Evolutionary conservation across 2,888 invertebrate species (phyloP).

Genomic region (Volucella zonaria): DNA sequence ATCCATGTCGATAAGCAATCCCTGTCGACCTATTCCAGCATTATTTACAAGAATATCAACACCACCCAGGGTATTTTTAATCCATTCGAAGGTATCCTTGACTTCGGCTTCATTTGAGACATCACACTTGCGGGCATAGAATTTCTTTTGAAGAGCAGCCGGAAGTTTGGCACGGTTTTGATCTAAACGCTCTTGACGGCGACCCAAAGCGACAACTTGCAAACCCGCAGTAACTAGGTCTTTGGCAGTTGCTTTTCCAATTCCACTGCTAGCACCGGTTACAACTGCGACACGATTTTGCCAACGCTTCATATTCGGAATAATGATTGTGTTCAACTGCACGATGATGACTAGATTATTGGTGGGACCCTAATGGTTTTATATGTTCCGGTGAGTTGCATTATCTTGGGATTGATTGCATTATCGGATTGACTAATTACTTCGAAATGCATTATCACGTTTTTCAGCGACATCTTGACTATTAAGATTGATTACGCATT

Average conservation of each 20-base stretch:
- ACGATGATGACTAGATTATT: too few species aligned
- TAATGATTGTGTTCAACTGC: too few species aligned
- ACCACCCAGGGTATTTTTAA: too few species aligned
- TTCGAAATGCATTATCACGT: neutral
- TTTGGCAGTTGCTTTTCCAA: constrained; percentile 84
- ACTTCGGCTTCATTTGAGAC: constrained; percentile 77
- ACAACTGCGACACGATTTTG: constrained; percentile 85
- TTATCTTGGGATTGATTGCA: too few species aligned
- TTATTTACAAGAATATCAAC: too few species aligned
- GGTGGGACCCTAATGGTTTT: too few species aligned
- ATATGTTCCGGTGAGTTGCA: too few species aligned
- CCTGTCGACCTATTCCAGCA: too few species aligned
- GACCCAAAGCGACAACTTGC: constrained; percentile 83
- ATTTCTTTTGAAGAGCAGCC: constrained; percentile 71
- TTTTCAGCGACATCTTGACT: neutral
- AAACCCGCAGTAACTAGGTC: constrained; percentile 83
- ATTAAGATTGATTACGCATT: too few species aligned
- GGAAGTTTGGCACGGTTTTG: constrained; percentile 43
- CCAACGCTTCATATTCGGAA: constrained; percentile 79
- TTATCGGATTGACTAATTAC: too few species aligned
- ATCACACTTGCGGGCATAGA: constrained; percentile 82
- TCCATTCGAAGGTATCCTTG: too few species aligned
- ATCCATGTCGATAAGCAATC: too few species aligned
- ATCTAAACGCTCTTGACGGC: constrained; percentile 78
- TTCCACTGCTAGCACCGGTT: constrained; percentile 87